phyloP scores from a whole-genome alignment of 2,888 invertebrate species.

The Ramazzottius varieornatus region DNA sequence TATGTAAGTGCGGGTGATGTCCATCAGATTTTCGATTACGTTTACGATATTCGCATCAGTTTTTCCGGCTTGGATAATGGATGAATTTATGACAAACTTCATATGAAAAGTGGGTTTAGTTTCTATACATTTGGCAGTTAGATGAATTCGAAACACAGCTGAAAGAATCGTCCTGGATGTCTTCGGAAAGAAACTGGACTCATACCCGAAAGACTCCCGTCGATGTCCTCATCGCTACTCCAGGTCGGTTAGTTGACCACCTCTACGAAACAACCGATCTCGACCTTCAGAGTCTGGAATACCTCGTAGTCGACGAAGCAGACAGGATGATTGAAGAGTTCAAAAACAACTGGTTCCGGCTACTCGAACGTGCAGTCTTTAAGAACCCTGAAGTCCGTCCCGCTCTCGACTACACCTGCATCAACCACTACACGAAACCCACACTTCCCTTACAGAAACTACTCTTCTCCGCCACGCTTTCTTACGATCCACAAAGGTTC shows the following conservation, averaged over 20 bases:
- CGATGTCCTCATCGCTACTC: slow-evolving; percentile 73
- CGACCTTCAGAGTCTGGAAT: slow-evolving; percentile 39
- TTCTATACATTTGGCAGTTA: too few species aligned
- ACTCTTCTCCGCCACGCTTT: slow-evolving; percentile 83
- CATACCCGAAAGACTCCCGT: slow-evolving; percentile 16
- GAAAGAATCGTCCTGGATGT: too few species aligned
- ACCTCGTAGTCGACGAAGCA: slow-evolving; percentile 68
- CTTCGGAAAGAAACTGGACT: too few species aligned
- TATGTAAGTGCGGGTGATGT: too few species aligned
- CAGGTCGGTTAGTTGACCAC: slow-evolving; percentile 74
- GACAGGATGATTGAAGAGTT: slow-evolving; percentile 74
- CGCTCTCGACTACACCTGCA: background rate
- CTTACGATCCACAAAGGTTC: slow-evolving; percentile 82
- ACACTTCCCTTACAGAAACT: slow-evolving; percentile 41
- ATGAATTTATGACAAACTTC: too few species aligned
- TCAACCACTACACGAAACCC: background rate
- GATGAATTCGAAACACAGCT: too few species aligned
- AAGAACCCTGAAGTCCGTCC: slow-evolving; percentile 5
- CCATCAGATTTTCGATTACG: too few species aligned
- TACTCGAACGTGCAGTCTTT: slow-evolving; percentile 34
- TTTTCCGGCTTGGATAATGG: too few species aligned
- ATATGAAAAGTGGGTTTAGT: too few species aligned
- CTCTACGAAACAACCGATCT: slow-evolving; percentile 54
- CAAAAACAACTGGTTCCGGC: slow-evolving; percentile 65
- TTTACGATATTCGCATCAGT: too few species aligned